Evolutionary conservation across 2,113 vertebrate genomes (phyloP), one percentile per base, ranked within the genome.

Genomic region (Fulica atra): DNA sequence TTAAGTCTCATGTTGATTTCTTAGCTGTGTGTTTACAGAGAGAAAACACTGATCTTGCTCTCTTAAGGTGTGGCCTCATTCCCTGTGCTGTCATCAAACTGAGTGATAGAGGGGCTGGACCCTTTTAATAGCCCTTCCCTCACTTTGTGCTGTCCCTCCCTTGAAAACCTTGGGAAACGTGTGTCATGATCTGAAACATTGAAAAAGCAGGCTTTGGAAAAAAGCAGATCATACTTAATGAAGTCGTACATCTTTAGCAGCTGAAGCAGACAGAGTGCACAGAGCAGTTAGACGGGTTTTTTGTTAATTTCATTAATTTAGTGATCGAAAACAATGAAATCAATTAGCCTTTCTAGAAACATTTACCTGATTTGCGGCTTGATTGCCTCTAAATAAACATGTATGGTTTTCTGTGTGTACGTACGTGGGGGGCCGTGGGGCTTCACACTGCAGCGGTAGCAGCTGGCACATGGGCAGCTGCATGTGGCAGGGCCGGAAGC

Each of bases 401-500:
- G 9, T 31, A 1, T 29, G 57, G 36, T 1, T 33, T 28, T 46
- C 19, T 28, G 60, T 24, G 42, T 18, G 50, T 28, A 8, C 26
- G 2, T 36, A 5, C 8, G 1, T 48, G 48, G 50, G 2, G 33
- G 2, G 11, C 12, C 42, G 10, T 16, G 6, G 16, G 16, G 50
- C 16, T 36, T 10, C 3, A 9, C 59, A 5, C 23, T 9, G 63
- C 44, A 16, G 3, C 3, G 19, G 46, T 7, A 51, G 68, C 36
- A 38, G 48, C 13, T 5, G 4, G 54, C 24, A 9, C 31, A 3
- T 1, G 1, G 33, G 48, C 10, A 3, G 38, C 63, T 10, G 13
- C 7, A 42, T 2, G 3, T 31, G 31, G 0, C 21, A 2, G 65
- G 66, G 48, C 48, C 19, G 25, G 6, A 42, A 48, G 35, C 33